These are phyloP conservation scores for Tipula confusa DNA, from an alignment of 2,888 invertebrate species.

Conservation along the genomic window DNA sequence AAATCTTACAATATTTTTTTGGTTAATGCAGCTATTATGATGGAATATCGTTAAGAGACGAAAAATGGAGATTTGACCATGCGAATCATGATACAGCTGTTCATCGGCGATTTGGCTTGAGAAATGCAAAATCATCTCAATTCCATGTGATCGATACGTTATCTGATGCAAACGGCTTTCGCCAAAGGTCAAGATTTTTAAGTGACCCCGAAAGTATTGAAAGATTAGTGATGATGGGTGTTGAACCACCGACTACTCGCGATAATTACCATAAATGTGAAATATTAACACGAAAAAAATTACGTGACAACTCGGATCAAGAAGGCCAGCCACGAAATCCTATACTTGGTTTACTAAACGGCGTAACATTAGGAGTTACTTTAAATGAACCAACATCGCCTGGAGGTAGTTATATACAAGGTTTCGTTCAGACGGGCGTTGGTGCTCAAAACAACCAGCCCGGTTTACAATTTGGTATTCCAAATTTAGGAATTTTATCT, in stretches of 20 bases:
- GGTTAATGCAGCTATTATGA: not conserved
- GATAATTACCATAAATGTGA: not conserved
- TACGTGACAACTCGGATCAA: not conserved
- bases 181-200: not conserved
- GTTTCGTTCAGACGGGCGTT: not conserved
- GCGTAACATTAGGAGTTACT: not conserved
- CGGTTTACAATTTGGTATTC: not conserved
- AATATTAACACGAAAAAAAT: not conserved
- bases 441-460: not conserved
- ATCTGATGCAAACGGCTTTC: not conserved
- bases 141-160: not conserved
- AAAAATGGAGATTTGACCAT: slow-evolving; percentile 28
- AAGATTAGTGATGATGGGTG: not conserved
- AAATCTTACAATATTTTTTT: not conserved
- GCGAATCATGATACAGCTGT: not conserved
- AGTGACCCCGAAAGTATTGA: not conserved
- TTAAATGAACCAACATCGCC: not conserved
- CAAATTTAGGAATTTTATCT: not conserved
- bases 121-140: not conserved
- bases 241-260: not conserved
- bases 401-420: not conserved
- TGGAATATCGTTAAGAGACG: not conserved
- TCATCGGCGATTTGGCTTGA: not conserved
- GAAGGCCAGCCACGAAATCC: not conserved
- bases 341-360: not conserved